Conservation (phyloP, 2,113 vertebrate species). For the Eira barbara region DNA sequence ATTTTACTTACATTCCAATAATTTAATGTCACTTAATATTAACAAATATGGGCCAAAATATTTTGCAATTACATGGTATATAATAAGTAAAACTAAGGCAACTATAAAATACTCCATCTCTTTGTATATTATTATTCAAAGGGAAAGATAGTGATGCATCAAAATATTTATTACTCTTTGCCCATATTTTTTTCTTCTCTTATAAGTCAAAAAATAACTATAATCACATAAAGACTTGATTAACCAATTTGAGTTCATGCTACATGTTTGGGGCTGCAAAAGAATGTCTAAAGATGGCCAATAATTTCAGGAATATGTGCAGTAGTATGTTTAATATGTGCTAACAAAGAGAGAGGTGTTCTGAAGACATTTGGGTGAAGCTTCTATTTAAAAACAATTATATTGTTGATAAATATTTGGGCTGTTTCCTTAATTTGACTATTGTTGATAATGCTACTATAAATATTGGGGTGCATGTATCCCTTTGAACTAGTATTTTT, state of each 20-base stretch:
- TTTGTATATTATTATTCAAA: neutral
- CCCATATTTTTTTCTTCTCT: neutral
- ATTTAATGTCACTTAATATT: neutral
- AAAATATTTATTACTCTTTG: neutral
- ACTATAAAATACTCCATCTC: neutral
- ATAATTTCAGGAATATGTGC: neutral
- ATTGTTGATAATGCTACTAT: neutral
- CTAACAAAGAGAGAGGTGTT: accelerated
- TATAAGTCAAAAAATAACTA: neutral
- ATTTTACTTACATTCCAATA: neutral
- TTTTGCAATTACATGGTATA: neutral
- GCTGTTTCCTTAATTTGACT: neutral
- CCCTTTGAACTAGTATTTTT: neutral
- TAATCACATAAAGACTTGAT: neutral
- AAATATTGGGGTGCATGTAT: neutral
- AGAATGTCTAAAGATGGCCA: neutral
- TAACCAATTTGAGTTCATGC: neutral
- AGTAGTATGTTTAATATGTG: neutral
- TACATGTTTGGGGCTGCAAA: neutral
- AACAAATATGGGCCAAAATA: neutral
- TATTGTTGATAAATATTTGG: neutral
- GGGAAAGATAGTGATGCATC: neutral
- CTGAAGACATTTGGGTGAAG: too few species aligned
- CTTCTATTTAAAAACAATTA: neutral
- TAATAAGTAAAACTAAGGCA: neutral